phyloP scores from a whole-genome alignment of 2,888 invertebrate species.

The Scaptomyza polygonia region DNA sequence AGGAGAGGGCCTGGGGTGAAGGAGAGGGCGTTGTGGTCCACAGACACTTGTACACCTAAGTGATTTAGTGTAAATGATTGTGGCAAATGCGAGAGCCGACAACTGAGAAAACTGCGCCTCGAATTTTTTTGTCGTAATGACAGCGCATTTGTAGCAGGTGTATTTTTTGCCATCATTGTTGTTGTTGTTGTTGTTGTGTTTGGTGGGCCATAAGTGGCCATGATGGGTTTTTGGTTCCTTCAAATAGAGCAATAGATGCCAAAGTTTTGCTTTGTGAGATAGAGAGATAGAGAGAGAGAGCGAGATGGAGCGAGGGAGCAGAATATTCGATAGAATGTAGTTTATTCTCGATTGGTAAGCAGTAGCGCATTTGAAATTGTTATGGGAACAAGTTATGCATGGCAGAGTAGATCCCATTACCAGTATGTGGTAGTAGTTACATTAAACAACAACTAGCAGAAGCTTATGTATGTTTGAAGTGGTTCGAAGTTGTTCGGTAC shows the following conservation, averaged over 20 bases:
- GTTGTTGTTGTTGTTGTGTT: slow-evolving; percentile 1
- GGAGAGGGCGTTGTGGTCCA: slow-evolving; percentile 27
- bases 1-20: not conserved
- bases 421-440: slow-evolving; percentile 2
- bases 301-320: not conserved
- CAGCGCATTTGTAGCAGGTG: slow-evolving; percentile 67
- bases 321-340: not conserved
- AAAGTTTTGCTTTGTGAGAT: not conserved
- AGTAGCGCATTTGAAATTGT: slow-evolving; percentile 24
- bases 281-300: not conserved
- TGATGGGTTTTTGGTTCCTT: slow-evolving; percentile 31
- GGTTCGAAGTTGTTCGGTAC: not conserved
- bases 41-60: slow-evolving; percentile 77
- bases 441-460: slow-evolving; percentile 33
- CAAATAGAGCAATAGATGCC: slow-evolving; percentile 43
- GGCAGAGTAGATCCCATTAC: slow-evolving; percentile 25
- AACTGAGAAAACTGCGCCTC: slow-evolving; percentile 16
- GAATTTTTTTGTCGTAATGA: slow-evolving; percentile 66
- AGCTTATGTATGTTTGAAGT: not conserved
- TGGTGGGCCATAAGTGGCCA: slow-evolving; percentile 35
- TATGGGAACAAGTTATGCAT: slow-evolving; percentile 45
- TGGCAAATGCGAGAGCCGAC: slow-evolving; percentile 60
- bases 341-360: not conserved
- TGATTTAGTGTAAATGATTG: slow-evolving; percentile 80
- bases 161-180: not conserved